Evolutionary conservation across 2,113 vertebrate species (phyloP), one percentile per base, ranked within the genome.

Genomic region (Archocentrus centrarchus): DNA sequence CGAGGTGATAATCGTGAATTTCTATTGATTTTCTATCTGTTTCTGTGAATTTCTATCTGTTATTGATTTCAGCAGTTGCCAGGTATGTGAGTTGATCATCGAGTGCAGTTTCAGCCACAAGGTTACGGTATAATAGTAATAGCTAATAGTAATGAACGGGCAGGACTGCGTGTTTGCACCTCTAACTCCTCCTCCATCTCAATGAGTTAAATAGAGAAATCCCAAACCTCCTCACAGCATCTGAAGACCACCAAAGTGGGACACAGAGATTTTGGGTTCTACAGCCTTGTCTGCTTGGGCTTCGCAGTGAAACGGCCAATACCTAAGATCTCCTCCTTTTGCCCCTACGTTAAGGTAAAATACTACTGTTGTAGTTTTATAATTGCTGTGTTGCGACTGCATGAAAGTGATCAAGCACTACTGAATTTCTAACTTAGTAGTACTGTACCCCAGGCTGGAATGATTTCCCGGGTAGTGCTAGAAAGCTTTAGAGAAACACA

Each of bases 401-500:
- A 68, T 41, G 22, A 68, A 68, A 68, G 39, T 18, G 39, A 68
- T 68, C 8, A 47, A 47, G 39, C 27, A 47, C 39, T 68, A 68
- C 39, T 0, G 0, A 68, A 68, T 41, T 68, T 4, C 5, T 68
- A 18, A 68, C 64, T 47, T 47, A 68, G 14, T 18, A 47, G 14
- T 68, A 68, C 39, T 68, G 39, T 47, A 68, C 64, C 64, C 64
- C 63, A 66, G 63, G 37, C 24, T 66, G 39, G 39, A 66, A 9
- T 27, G 39, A 66, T 27, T 44, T 17, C 44, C n/a, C 44, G 13
- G 63, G n/a, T 39, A 39, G 37, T 39, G 7, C 37, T 9, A 39
- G 37, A 39, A 8, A 39, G 37, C 37, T 39, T 39, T 39, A 39
- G n/a, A 17, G 63, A 24, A 66, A 66, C 24, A 13, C 44, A 39